Base-by-base conservation (phyloP, 2,797 vertebrate genomes). In the Thaleichthys pacificus region DNA sequence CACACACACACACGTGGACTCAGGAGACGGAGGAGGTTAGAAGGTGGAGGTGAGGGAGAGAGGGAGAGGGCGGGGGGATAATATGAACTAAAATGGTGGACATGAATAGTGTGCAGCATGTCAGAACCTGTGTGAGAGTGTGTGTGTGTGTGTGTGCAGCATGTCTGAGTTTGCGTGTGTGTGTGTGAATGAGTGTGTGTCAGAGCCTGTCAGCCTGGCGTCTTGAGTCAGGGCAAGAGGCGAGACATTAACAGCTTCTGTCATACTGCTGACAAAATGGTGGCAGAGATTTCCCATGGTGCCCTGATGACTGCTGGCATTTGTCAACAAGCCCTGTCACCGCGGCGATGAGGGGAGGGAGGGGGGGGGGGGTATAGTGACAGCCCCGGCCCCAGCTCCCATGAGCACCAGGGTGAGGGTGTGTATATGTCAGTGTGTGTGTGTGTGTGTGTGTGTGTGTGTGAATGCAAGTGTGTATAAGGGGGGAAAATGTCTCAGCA, bases 281-380 rank as follows among this genome's bases (percentile, higher is more conserved):
- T 96, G 96, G 96, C 96, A 98, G 96, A 96, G 96, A 96, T 97
- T 96, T 98, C 97, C 97, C 97, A 96, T 94, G 97, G 95, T 96
- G 95, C 96, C 85, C 93, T 96, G 96, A 98, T 98, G 97, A 98
- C 97, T 98, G 96, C 97, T 98, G 97, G 97, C 97, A 96, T 99
- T 99, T 99, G 97, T 99, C 97, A 99, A 98, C 97, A 98, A 94
- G 96, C 96, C 95, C 96, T 98, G 97, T 98, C 97, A 98, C 90
- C 73, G 92, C 93, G 78, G 95, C 94, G 93, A 94, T 94, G 95
- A 95, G 94, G 95, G 83, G 94, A 38, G 56, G 61, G 19, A 58
- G 56, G 92, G 51, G 57, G 22, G 58, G 73, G 35, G 35, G 6
- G 35, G 35, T 38, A 64, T 63, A 67, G 69, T 90, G 89, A 91